Conservation (phyloP, 2,113 vertebrate species). For the Arenaria interpres region DNA sequence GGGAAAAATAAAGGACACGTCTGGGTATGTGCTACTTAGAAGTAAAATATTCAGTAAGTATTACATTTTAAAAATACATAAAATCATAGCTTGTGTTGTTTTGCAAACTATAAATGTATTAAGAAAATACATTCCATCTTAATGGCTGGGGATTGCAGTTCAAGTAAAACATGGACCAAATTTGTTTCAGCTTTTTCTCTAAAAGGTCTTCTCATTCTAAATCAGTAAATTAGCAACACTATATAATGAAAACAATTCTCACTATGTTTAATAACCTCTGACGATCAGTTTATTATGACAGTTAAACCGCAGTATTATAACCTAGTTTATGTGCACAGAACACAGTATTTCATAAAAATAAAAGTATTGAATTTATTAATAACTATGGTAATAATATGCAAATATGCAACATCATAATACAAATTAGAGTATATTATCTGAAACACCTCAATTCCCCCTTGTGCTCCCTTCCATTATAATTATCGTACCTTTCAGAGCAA, state of each 20-base stretch:
- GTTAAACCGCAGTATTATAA: neutral
- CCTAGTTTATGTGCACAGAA: neutral
- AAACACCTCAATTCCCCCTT: neutral
- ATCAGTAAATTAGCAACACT: neutral
- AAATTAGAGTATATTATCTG: neutral
- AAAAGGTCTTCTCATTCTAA: neutral
- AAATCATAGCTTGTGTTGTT: neutral
- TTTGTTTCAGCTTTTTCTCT: neutral
- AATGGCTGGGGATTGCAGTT: neutral
- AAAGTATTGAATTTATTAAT: neutral
- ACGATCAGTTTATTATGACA: neutral
- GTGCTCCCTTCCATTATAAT: conserved; percentile 13
- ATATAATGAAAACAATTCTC: neutral
- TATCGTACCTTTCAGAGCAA: conserved; percentile 9
- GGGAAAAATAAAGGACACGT: neutral
- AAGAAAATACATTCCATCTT: neutral
- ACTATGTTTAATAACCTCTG: neutral
- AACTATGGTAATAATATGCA: neutral
- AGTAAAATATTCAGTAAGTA: neutral
- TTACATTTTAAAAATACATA: neutral
- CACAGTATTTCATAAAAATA: neutral
- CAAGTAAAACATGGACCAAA: neutral
- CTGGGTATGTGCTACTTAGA: neutral
- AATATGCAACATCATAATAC: neutral
- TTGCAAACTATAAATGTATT: neutral